Evolutionary conservation across 2,113 vertebrate genomes (phyloP).

Genomic region (Parus major): DNA sequence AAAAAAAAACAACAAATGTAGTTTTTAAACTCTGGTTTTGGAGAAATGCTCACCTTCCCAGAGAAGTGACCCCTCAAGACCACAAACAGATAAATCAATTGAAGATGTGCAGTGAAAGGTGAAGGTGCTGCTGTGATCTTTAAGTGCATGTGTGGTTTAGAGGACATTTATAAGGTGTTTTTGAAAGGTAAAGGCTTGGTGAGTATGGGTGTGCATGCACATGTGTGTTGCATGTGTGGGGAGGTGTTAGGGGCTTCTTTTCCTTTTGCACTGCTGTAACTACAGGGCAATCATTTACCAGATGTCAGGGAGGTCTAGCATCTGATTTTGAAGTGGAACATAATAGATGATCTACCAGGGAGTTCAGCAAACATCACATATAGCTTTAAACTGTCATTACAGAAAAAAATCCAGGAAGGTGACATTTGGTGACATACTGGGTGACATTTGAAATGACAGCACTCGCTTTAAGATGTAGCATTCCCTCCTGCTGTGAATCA

Average conservation of each 20-base stretch:
- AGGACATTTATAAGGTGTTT: neutral
- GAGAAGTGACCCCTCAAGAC: neutral
- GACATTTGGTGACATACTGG: constrained; percentile 63
- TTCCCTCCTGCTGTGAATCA: constrained; percentile 32
- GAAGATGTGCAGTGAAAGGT: neutral
- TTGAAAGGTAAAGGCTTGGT: neutral
- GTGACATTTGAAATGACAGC: constrained; percentile 62
- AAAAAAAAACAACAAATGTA: no score
- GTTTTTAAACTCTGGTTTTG: neutral
- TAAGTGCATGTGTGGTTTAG: neutral
- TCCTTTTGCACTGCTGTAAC: neutral
- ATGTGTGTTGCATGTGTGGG: accelerated
- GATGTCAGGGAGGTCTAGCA: constrained; percentile 32
- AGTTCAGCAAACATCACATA: constrained; percentile 47
- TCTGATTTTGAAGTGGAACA: constrained; percentile 31
- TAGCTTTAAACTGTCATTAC: constrained; percentile 57
- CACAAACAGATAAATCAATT: neutral
- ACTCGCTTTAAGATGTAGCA: constrained; percentile 24
- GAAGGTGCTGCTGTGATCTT: neutral
- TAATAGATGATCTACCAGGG: constrained; percentile 53
- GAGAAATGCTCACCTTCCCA: neutral
- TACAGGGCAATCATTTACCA: neutral
- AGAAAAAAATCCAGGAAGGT: constrained; percentile 42
- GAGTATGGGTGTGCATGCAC: accelerated
- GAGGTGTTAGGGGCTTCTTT: neutral